Base-by-base conservation (phyloP, 2,797 vertebrate genomes). In the Gorsachius magnificus region DNA sequence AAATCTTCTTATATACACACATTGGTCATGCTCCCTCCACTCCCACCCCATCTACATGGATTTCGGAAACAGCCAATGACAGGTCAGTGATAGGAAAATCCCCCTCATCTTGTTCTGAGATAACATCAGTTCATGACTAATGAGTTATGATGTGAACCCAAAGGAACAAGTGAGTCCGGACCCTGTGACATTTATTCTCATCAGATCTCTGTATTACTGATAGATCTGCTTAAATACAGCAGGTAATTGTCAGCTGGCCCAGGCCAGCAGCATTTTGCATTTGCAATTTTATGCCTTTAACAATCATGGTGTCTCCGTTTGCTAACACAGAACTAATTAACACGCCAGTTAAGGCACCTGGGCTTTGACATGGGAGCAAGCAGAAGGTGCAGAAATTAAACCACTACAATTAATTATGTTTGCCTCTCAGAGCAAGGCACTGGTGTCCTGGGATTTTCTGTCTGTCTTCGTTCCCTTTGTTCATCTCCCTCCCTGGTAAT, bases 361-460 rank as follows among this genome's bases (percentile, higher is more conserved):
- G 93, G 92, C 69, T 95, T 95, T 96, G 95, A 94, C 96, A 89
- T 45, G 18, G 76, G 78, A 83, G 65, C 87, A 87, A 79, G 87
- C 68, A 91, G 93, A 92, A 95, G 72, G 88, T 74, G 80, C 82
- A 94, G 91, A 76, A 95, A 95, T 97, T 90, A 97, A 97, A 95
- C 58, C 64, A 94, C 89, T 81, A 48, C 92, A 96, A 97, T 97
- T 97, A 98, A 97, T 97, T 97, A 96, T 35, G 71, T 83, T 93
- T 78, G 64, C 64, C 77, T 95, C 93, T 95, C 7, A 0, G 81
- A 95, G 79, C 65, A 60, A 78, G 81, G 33, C 38, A 16, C 10
- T 2, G 11, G 64, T 57, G 72, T 70, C 86, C 61, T 74, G 95
- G 93, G 96, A 95, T 79, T 87, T 93, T 54, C 93, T 95, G 41